Base-by-base conservation (phyloP, 2,888 invertebrate genomes). In the Artemia sp. region DNA sequence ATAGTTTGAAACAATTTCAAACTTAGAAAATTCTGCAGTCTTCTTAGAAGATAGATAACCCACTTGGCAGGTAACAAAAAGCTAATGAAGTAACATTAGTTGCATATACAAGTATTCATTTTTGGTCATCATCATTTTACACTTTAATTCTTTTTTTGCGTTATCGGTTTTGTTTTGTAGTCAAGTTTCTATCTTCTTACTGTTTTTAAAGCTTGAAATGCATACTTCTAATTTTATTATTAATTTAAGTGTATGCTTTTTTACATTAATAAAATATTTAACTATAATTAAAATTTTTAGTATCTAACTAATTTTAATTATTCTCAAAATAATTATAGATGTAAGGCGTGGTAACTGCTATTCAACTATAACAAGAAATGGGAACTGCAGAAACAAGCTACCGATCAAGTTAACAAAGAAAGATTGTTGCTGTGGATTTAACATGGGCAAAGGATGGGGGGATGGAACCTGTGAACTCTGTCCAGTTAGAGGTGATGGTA, bases 381-480 rank as follows among this genome's bases (percentile, higher is more conserved):
- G 87, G 12, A 84, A 86, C 73, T 90, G 90, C 76, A 82, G 83
- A 12, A 85, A 86, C 76, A 82, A 84, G 67, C 79, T 90, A 73
- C 79, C 84, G 0, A 84, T 88, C 78, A 80, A 85, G 73, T 79
- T 90, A 66, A 89, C 90, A 2, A 87, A 88, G 77, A 83, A 86
- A 73, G 90, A 90, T 78, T 91, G 91, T 76, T 91, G 91, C 78
- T 91, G 91, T 78, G 88, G 89, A 1, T 85, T 87, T 77, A 89
- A 89, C 78, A 87, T 89, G 85, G 91, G 90, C 6, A 85, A 88
- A 75, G 91, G 89, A 10, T 81, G 78, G 91, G 90, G 90, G 85
- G 89, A 70, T 85, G 85, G 73, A 72, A 74, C 72, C 78, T 92
- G 91, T 77, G 83, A 85, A 71, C 82, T 85, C 67, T 92, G 92